Percentiles rank a stretch among this genome's conserved stretches.
Conservation (phyloP, 64 coral and sea anemone species). For the Cladopsammia gracilis region DNA sequence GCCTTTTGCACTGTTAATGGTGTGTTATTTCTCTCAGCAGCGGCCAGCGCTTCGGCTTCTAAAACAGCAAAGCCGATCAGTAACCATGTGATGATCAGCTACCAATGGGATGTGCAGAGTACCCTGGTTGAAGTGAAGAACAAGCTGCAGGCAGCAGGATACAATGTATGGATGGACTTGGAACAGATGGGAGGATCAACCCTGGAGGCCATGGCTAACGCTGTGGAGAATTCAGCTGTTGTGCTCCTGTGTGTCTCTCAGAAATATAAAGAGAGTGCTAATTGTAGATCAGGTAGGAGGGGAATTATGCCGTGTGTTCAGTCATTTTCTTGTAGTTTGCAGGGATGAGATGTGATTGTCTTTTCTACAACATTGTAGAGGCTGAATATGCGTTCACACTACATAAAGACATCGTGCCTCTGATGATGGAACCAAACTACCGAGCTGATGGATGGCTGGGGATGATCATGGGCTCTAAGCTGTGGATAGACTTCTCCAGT, state of each 20-base stretch:
- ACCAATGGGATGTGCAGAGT: slow-evolving; percentile 64
- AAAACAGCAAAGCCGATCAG: background rate
- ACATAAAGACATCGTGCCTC: slow-evolving; percentile 52
- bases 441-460: slow-evolving; percentile 55
- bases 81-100: slow-evolving; percentile 83
- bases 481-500: slow-evolving; percentile 36
- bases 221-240: slow-evolving; percentile 56
- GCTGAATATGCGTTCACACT: slow-evolving; percentile 45
- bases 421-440: slow-evolving; percentile 45
- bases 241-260: slow-evolving; percentile 64
- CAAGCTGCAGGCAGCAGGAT: slow-evolving; percentile 44
- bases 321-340: too few species aligned
- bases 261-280: slow-evolving; percentile 68
- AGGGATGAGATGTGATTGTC: too few species aligned
- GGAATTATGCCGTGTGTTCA: too few species aligned
- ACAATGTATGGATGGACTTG: slow-evolving; percentile 79
- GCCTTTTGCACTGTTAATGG: too few species aligned
- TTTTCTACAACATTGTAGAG: background rate
- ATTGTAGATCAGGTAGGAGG: slow-evolving; percentile 57
- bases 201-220: slow-evolving; percentile 53
- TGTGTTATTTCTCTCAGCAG: too few species aligned
- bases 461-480: slow-evolving; percentile 54
- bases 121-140: slow-evolving; percentile 66
- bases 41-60: too few species aligned
- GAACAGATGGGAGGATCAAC: slow-evolving; percentile 77